Evolutionary conservation across 2,797 vertebrate species (phyloP).

Genomic region (Eulemur rubriventer): DNA sequence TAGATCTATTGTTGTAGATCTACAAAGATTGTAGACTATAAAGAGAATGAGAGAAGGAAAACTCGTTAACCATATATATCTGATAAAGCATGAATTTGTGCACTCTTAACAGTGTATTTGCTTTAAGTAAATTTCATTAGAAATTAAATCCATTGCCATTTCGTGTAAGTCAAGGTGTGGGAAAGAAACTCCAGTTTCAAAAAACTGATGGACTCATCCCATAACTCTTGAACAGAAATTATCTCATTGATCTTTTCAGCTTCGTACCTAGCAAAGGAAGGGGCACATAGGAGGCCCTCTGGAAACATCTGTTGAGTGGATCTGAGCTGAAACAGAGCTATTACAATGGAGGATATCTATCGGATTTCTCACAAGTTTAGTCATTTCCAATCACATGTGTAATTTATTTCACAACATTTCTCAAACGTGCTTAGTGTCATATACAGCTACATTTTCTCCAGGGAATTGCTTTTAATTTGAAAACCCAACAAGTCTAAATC

Average conservation of each 20-base stretch:
- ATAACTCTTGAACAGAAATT: background rate
- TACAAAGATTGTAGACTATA: background rate
- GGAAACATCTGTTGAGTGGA: background rate
- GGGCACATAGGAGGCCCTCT: background rate
- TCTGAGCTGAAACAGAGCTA: background rate
- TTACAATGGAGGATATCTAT: background rate
- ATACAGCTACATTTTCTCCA: conserved; percentile 3
- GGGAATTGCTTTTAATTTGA: conserved; percentile 31
- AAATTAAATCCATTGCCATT: background rate
- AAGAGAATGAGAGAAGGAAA: background rate
- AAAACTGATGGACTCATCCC: background rate
- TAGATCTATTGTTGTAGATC: background rate
- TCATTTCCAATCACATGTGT: background rate
- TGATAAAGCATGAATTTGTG: background rate
- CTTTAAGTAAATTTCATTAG: background rate
- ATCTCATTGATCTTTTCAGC: background rate
- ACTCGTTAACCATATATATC: background rate
- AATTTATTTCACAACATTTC: conserved; percentile 45
- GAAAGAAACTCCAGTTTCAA: background rate
- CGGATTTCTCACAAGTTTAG: background rate
- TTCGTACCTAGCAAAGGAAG: background rate
- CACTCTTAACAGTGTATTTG: background rate
- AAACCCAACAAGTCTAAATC: conserved; percentile 32
- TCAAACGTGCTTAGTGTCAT: background rate
- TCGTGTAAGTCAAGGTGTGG: background rate